Evolutionary conservation across 1,140 invertebrate genomes (phyloP).

Genomic region (Drosophila nikananu): DNA sequence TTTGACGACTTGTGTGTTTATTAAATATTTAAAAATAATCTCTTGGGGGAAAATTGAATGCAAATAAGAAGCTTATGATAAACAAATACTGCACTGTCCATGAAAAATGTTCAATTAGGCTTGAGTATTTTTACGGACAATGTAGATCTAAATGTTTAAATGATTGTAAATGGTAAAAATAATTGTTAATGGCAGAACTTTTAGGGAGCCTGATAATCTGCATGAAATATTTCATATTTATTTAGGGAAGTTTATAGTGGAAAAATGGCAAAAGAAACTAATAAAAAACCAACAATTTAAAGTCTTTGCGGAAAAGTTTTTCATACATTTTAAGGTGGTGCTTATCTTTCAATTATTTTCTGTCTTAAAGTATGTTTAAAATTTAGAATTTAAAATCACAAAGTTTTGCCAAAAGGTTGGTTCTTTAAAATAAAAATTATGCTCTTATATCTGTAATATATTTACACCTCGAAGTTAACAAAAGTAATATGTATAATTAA

Average conservation of each 20-base stretch:
- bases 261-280: not conserved
- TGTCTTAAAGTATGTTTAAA: too few species aligned
- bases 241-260: not conserved
- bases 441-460: too few species aligned
- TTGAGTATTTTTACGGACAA: not conserved
- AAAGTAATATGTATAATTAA: too few species aligned
- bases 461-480: too few species aligned
- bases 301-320: too few species aligned
- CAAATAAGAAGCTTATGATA: slow-evolving; percentile 51
- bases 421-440: too few species aligned
- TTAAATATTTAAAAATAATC: slow-evolving; percentile 50
- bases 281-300: not conserved
- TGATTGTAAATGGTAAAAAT: not conserved
- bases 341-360: too few species aligned
- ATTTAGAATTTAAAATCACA: too few species aligned
- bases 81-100: slow-evolving; percentile 20
- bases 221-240: not conserved
- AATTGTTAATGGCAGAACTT: too few species aligned
- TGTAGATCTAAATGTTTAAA: not conserved
- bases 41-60: slow-evolving; percentile 35
- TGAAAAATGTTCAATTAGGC: slow-evolving; percentile 10
- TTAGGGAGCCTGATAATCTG: not conserved
- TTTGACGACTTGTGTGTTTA: slow-evolving; percentile 15
- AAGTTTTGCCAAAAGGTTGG: too few species aligned
- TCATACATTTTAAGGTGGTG: too few species aligned